Evolutionary conservation across 2,113 vertebrate species (phyloP).

Genomic region (Rynchops niger): DNA sequence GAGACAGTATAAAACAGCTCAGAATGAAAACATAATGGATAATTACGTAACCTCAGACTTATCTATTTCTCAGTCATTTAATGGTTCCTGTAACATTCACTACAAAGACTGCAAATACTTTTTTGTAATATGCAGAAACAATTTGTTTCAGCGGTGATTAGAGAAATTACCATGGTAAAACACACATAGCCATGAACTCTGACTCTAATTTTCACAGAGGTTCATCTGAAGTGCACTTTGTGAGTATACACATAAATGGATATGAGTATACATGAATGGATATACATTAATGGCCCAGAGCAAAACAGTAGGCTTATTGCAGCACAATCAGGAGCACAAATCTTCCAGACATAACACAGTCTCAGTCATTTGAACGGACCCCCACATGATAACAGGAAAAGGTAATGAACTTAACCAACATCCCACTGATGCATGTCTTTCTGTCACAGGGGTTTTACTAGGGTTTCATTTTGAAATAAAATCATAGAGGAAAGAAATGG

Average conservation of each 20-base stretch:
- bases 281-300: neutral
- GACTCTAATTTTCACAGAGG: neutral
- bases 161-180: neutral
- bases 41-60: neutral
- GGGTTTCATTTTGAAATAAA: neutral
- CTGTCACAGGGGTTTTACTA: neutral
- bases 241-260: neutral
- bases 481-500: neutral
- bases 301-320: neutral
- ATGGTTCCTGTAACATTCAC: neutral
- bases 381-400: neutral
- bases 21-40: neutral
- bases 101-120: neutral
- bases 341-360: neutral
- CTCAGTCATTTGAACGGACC: neutral
- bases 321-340: neutral
- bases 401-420: neutral
- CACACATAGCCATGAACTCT: neutral
- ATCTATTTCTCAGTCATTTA: neutral
- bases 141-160: neutral
- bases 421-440: neutral
- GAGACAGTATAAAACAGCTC: neutral
- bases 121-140: neutral
- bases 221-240: neutral
- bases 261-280: neutral